Evolutionary conservation across 2,888 invertebrate genomes (phyloP).

Genomic region (Polyommatus icarus): DNA sequence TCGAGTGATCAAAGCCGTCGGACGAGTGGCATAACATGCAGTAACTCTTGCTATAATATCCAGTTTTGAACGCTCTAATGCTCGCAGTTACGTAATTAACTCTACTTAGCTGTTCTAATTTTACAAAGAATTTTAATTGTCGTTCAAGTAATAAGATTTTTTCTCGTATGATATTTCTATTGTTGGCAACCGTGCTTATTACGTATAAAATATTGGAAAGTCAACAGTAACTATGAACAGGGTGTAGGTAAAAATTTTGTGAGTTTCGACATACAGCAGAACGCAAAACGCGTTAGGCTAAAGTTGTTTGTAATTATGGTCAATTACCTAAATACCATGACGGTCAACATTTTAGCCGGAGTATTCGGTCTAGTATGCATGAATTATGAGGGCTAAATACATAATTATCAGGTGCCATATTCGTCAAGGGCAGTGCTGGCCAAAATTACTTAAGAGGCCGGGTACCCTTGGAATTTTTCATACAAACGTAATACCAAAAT

Average conservation of each 20-base stretch:
- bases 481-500: no score
- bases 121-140: conserved; percentile 25
- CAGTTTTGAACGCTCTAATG: conserved; percentile 25
- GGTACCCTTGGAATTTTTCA: no score
- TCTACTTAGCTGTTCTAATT: conserved; percentile 19
- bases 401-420: neutral
- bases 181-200: conserved; percentile 2
- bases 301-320: conserved; percentile 5
- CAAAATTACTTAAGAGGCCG: neutral
- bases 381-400: neutral
- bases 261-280: neutral
- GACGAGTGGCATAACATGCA: conserved; percentile 17
- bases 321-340: conserved; percentile 17
- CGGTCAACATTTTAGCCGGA: neutral
- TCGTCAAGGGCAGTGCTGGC: neutral
- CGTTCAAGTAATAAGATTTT: neutral
- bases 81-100: conserved; percentile 22
- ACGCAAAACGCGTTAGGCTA: neutral
- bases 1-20: neutral
- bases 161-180: neutral
- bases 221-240: neutral
- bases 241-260: neutral
- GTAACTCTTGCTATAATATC: conserved; percentile 14
- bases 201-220: neutral
- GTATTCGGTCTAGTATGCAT: neutral